Conservation (phyloP, 2,888 invertebrate species). For the Dryocosmus kuriphilus region DNA sequence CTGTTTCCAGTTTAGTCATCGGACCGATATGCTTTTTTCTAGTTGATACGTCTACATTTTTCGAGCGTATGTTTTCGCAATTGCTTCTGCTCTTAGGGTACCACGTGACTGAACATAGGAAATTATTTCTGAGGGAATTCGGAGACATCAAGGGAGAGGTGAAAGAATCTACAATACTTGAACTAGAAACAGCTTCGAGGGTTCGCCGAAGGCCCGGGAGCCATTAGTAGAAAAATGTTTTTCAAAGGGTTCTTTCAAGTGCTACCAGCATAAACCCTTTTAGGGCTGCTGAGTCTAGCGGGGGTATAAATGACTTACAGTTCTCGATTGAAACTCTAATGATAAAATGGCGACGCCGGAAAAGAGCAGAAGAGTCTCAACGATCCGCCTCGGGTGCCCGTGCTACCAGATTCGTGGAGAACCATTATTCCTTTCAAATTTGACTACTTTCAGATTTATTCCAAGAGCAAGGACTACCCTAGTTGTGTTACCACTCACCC, state of each 20-base stretch:
- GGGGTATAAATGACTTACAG: constrained; percentile 69
- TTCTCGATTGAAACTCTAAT: constrained; percentile 70
- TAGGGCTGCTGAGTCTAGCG: constrained; percentile 58
- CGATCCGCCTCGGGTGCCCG: constrained; percentile 42
- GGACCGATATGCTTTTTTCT: constrained; percentile 20
- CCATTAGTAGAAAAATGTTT: constrained; percentile 77
- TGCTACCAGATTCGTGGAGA: constrained; percentile 38
- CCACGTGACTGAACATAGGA: constrained; percentile 37
- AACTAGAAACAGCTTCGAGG: constrained; percentile 55
- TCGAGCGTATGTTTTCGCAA: constrained; percentile 25
- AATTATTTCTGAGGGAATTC: constrained; percentile 37
- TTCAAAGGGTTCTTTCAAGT: constrained; percentile 73
- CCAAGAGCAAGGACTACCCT: constrained; percentile 2
- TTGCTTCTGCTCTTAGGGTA: constrained; percentile 27
- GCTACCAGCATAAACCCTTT: constrained; percentile 67
- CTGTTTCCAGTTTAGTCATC: background rate
- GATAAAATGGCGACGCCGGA: constrained; percentile 70
- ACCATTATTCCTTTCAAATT: constrained; percentile 35
- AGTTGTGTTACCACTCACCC: background rate
- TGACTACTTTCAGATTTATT: constrained; percentile 39
- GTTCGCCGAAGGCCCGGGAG: constrained; percentile 64
- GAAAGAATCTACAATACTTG: constrained; percentile 50
- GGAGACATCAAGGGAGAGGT: constrained; percentile 27
- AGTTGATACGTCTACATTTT: background rate
- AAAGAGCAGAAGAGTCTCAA: constrained; percentile 32